Base-by-base conservation (phyloP, 2,113 vertebrate species). In the Heliornis fulica region DNA sequence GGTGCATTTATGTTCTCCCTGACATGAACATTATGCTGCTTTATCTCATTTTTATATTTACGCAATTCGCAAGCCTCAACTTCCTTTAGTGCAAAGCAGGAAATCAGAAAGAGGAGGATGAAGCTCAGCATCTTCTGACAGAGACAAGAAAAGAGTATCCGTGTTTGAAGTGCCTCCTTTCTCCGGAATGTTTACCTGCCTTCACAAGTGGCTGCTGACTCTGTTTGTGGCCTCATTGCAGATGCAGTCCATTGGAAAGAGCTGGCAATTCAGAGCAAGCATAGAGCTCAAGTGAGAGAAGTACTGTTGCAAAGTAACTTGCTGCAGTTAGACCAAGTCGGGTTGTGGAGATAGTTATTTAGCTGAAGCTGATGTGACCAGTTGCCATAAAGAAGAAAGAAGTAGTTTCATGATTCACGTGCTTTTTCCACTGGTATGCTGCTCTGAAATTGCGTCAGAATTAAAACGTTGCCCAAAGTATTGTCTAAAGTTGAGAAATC, bases 1-100 rank as follows among this genome's bases (percentile, higher is more conserved):
- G 82, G 69, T 95, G 79, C 40, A n/a, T 96, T 96, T 93, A 41
- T 77, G 34, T 87, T 89, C 22, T 75, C 34, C 16, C 10, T 71
- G 43, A 87, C 23, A 4, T 85, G 45, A 91, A 78, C 40, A 31
- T 94, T 81, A 80, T 84, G 31, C 15, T 53, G 41, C 59, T 95
- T 92, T 78, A 48, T 88, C 59, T 94, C 40, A 50, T 90, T 94
- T 90, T 11, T 94, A 23, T 93, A 46, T 95, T 95, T 83, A 65
- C 78, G 63, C 93, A 77, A 77, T 97, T 86, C 9, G 5, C 82
- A 92, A 63, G 70, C 92, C 80, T 96, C 87, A n/a, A 63, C 63
- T 98, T 95, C 90, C 90, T 94, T 75, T 63, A 48, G 50, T 83
- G 59, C 86, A 83, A 97, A 86, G 87, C 95, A 95, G 94, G 97